phyloP scores from a whole-genome alignment of 92 coral and sea anemone species.

The Metridium senile region DNA sequence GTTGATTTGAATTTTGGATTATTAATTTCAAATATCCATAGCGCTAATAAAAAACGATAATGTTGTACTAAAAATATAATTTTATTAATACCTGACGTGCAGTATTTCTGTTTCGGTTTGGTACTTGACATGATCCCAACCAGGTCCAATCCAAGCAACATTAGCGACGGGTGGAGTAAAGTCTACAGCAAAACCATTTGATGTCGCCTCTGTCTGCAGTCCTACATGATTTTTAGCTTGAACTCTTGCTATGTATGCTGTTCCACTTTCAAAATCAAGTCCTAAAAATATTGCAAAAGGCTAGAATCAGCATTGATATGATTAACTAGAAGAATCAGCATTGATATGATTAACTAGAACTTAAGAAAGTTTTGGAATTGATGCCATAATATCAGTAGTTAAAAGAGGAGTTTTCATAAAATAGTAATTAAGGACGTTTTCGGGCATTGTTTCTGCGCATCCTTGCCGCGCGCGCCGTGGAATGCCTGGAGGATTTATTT shows the following conservation, averaged over 20 bases:
- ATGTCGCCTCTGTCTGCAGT: conserved; percentile 57
- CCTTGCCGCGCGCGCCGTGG: too few species aligned
- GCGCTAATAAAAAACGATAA: too few species aligned
- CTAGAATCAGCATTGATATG: background rate
- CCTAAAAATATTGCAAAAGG: conserved; percentile 41
- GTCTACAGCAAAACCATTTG: conserved; percentile 81
- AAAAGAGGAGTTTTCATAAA: too few species aligned
- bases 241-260: conserved; percentile 62
- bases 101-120: conserved; percentile 50
- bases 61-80: too few species aligned
- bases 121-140: conserved; percentile 23
- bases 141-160: conserved; percentile 55
- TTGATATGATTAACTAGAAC: too few species aligned
- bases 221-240: conserved; percentile 81
- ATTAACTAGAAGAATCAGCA: background rate
- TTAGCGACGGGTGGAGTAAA: conserved; percentile 70
- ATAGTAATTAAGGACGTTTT: too few species aligned
- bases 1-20: too few species aligned
- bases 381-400: too few species aligned
- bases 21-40: too few species aligned
- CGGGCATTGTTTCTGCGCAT: too few species aligned
- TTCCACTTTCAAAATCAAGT: conserved; percentile 75
- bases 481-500: too few species aligned
- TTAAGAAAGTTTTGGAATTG: too few species aligned
- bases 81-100: conserved; percentile 11